Percentiles rank a stretch among this genome's conserved stretches.
phyloP scores from a whole-genome alignment of 2,797 vertebrate genomes.

The Percopsis omiscomaycus region DNA sequence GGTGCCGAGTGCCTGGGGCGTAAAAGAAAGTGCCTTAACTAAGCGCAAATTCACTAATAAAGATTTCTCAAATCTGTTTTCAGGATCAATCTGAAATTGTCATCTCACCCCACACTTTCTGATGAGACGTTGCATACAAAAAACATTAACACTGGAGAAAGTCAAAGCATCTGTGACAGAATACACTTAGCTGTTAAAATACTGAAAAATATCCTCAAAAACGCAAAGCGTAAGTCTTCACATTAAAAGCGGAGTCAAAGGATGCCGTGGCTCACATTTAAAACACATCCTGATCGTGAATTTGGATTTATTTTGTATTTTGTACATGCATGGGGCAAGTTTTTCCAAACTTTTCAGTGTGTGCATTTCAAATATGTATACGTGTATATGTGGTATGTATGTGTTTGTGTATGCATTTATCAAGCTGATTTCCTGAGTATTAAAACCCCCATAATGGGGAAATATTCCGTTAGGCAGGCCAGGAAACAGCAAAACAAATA shows the following conservation, averaged over 20 bases:
- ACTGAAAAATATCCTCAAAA: slow-evolving; percentile 60
- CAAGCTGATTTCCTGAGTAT: slow-evolving; percentile 81
- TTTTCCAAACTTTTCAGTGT: background rate
- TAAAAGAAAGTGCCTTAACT: slow-evolving; percentile 59
- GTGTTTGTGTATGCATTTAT: slow-evolving; percentile 51
- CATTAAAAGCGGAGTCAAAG: slow-evolving; percentile 70
- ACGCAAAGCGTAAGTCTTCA: slow-evolving; percentile 61
- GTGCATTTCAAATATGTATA: slow-evolving; percentile 38
- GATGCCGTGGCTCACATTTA: slow-evolving; percentile 29
- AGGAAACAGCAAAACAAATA: slow-evolving; percentile 79
- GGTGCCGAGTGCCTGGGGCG: slow-evolving; percentile 48
- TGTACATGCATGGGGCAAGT: slow-evolving; percentile 67
- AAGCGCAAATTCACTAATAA: slow-evolving; percentile 21
- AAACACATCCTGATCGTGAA: slow-evolving; percentile 44
- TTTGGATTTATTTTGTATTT: slow-evolving; percentile 42
- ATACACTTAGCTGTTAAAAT: slow-evolving; percentile 61
- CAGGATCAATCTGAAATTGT: background rate
- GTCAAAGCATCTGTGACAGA: slow-evolving; percentile 31
- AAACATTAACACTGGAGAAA: slow-evolving; percentile 49
- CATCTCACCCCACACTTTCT: slow-evolving; percentile 16
- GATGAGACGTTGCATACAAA: slow-evolving; percentile 26
- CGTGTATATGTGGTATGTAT: slow-evolving; percentile 33
- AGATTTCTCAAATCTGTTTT: slow-evolving; percentile 20
- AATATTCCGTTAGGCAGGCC: slow-evolving; percentile 75
- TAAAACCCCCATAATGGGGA: slow-evolving; percentile 64